Conservation (phyloP, 2,888 invertebrate genomes). For the Lithophane ornitopus region DNA sequence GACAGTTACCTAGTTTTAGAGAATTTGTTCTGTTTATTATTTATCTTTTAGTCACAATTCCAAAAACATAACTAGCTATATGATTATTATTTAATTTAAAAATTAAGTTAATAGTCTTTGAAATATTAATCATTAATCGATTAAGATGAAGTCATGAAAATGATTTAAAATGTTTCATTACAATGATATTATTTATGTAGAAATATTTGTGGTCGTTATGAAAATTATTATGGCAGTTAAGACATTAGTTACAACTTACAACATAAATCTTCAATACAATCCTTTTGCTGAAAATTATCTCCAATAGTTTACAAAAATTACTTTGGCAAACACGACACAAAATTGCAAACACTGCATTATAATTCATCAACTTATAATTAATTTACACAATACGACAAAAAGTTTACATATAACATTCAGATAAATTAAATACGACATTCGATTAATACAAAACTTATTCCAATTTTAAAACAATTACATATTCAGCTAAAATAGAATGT, state of each 20-base stretch:
- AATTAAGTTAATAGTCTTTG: conserved; percentile 3
- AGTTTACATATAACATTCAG: conserved; percentile 6
- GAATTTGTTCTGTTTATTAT: background rate
- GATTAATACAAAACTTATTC: conserved; percentile 2
- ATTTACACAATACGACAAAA: background rate
- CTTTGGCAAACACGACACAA: background rate
- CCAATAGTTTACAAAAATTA: background rate
- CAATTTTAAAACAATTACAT: background rate
- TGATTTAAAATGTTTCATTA: conserved; percentile 18
- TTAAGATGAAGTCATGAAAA: conserved; percentile 17
- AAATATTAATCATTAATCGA: conserved; percentile 40
- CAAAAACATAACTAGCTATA: background rate
- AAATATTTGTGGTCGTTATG: conserved; percentile 8
- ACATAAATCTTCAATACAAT: conserved; percentile 8
- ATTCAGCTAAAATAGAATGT: background rate
- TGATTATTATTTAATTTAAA: background rate
- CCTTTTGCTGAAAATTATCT: conserved; percentile 30
- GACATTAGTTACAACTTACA: conserved; percentile 47
- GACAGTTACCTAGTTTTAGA: background rate
- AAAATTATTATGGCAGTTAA: conserved; percentile 10
- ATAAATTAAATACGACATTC: conserved; percentile 11
- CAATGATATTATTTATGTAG: conserved; percentile 4
- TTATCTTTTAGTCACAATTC: background rate
- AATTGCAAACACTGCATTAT: background rate
- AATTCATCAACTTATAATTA: background rate